Percentiles rank a stretch among this genome's conserved stretches.
Evolutionary conservation across 1,140 invertebrate species (phyloP).

Genomic region (Theocolax elegans): DNA sequence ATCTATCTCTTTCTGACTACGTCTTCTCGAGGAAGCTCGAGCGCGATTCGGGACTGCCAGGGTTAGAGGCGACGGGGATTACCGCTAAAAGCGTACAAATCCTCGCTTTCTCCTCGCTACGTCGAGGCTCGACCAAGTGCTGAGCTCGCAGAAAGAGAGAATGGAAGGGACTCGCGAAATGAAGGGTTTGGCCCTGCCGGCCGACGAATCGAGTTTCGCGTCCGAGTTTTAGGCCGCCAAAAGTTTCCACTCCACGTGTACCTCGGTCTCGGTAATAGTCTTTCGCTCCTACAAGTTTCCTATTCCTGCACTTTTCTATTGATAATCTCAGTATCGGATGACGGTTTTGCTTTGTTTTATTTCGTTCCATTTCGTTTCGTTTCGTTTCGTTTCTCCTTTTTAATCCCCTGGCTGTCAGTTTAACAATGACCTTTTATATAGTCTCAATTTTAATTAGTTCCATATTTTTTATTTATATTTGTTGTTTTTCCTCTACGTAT

Average conservation of each 20-base stretch:
- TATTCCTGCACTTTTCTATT: too few species aligned
- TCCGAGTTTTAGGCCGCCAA: conserved; percentile 6
- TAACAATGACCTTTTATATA: too few species aligned
- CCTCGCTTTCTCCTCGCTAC: conserved; percentile 44
- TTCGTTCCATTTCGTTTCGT: too few species aligned
- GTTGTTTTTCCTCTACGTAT: too few species aligned
- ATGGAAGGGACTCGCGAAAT: background rate
- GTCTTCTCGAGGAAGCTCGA: conserved; percentile 37
- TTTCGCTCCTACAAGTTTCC: background rate
- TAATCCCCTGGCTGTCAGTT: too few species aligned
- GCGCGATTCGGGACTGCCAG: conserved; percentile 46
- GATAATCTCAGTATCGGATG: too few species aligned
- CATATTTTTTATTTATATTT: too few species aligned
- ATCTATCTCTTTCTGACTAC: background rate
- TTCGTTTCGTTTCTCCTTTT: too few species aligned
- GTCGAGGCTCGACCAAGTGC: background rate
- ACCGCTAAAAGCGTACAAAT: conserved; percentile 62
- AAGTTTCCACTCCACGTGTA: background rate
- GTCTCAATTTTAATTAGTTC: too few species aligned
- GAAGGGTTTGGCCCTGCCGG: background rate
- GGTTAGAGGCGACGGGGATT: conserved; percentile 50
- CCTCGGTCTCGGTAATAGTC: background rate
- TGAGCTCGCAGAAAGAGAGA: conserved; percentile 12
- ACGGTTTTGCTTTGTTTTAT: too few species aligned
- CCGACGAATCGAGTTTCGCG: conserved; percentile 9